Evolutionary conservation across 2,888 invertebrate species (phyloP).

Genomic region (Lycaena phlaeas): DNA sequence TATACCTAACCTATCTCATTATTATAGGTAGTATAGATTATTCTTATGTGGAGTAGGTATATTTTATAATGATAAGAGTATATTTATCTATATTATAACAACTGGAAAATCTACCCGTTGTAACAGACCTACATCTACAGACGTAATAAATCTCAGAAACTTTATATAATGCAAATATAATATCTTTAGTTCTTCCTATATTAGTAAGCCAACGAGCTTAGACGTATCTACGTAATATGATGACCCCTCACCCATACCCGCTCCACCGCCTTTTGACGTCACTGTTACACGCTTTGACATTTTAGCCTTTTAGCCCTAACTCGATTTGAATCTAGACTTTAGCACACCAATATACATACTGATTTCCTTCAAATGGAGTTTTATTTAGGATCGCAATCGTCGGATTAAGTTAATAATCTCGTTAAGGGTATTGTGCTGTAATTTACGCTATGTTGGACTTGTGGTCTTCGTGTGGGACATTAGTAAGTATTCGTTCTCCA

Average conservation of each 20-base stretch:
- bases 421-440: conserved; percentile 6
- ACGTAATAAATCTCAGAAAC: too few species aligned
- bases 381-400: conserved; percentile 18
- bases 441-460: too few species aligned
- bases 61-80: too few species aligned
- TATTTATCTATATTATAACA: too few species aligned
- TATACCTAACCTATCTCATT: too few species aligned
- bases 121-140: too few species aligned
- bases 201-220: conserved; percentile 12
- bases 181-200: conserved; percentile 8
- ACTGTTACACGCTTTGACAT: conserved; percentile 18
- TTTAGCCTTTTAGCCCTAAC: conserved; percentile 11
- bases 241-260: conserved; percentile 11
- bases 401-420: conserved; percentile 11
- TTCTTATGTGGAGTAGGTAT: too few species aligned
- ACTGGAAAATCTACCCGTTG: too few species aligned
- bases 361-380: conserved; percentile 7
- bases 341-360: background rate
- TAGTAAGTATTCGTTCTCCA: too few species aligned
- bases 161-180: too few species aligned
- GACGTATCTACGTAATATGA: conserved; percentile 14
- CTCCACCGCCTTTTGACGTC: conserved; percentile 16
- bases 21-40: too few species aligned
- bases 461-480: too few species aligned
- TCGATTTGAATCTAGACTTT: conserved; percentile 10